phyloP scores from a whole-genome alignment of 2,113 vertebrate species.

The Arizona elegans region DNA sequence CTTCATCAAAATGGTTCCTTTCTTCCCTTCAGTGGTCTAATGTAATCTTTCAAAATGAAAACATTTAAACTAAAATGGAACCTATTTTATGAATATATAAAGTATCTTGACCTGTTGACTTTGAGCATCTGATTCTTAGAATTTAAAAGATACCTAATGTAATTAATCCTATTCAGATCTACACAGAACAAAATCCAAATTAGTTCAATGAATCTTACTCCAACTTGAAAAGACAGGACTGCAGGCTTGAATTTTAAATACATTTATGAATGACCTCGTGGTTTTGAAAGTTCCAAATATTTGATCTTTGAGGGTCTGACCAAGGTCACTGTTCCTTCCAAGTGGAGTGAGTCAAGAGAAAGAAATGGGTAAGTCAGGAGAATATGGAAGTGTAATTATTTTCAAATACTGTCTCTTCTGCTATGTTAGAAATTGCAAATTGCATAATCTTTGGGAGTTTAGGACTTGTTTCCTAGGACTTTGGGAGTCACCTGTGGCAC shows the following conservation, averaged over 20 bases:
- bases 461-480: neutral
- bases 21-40: neutral
- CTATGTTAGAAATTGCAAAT: neutral
- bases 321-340: neutral
- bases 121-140: neutral
- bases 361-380: neutral
- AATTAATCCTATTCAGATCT: neutral
- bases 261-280: constrained; percentile 1
- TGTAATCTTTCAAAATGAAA: neutral
- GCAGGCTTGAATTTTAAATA: constrained; percentile 25
- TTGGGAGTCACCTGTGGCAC: neutral
- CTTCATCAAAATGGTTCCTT: accelerated
- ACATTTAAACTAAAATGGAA: constrained; percentile 1
- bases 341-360: neutral
- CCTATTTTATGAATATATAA: neutral
- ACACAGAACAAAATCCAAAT: neutral
- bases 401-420: neutral
- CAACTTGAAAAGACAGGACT: neutral
- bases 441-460: neutral
- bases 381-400: neutral
- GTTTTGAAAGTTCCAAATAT: neutral
- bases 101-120: neutral
- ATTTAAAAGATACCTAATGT: constrained; percentile 22
- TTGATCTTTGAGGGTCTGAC: neutral
- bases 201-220: neutral